Evolutionary conservation across 2,888 invertebrate genomes (phyloP).

Genomic region (Vesta saturnalis): DNA sequence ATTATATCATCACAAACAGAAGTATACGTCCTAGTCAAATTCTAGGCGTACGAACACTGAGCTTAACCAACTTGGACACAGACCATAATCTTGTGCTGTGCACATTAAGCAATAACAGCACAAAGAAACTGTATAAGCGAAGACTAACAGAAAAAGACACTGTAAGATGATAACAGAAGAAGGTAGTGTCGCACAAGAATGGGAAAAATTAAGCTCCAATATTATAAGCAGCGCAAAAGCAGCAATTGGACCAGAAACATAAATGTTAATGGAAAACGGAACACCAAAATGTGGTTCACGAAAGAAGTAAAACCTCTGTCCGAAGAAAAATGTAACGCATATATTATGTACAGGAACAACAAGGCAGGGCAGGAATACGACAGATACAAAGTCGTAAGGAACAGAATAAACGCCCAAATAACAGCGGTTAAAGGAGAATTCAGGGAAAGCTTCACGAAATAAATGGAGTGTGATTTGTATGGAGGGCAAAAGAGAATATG

Average conservation of each 20-base stretch:
- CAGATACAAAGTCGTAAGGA: neutral
- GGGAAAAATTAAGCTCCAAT: slow-evolving; percentile 1
- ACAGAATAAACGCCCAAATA: neutral
- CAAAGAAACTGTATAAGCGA: neutral
- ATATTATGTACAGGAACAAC: neutral
- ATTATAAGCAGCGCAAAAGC: too few species aligned
- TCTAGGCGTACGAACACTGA: slow-evolving; percentile 13
- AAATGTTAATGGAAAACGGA: neutral
- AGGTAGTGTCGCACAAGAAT: slow-evolving; percentile 6
- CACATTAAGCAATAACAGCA: neutral
- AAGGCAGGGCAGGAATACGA: neutral
- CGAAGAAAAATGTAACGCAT: neutral
- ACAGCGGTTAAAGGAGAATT: neutral
- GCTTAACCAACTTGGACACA: slow-evolving; percentile 11
- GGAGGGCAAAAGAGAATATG: too few species aligned
- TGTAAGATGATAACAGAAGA: too few species aligned
- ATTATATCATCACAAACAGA: slow-evolving; percentile 13
- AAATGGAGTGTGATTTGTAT: neutral
- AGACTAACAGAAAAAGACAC: neutral
- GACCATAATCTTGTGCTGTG: slow-evolving; percentile 16
- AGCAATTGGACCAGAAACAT: slow-evolving; percentile 10
- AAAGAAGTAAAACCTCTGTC: neutral
- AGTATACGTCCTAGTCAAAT: slow-evolving; percentile 3
- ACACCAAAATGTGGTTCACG: too few species aligned
- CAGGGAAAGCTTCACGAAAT: slow-evolving; percentile 6